These are phyloP conservation scores for Caenorhabditis sinica DNA, from an alignment of 2,888 invertebrate species.

Conservation along the genomic window DNA sequence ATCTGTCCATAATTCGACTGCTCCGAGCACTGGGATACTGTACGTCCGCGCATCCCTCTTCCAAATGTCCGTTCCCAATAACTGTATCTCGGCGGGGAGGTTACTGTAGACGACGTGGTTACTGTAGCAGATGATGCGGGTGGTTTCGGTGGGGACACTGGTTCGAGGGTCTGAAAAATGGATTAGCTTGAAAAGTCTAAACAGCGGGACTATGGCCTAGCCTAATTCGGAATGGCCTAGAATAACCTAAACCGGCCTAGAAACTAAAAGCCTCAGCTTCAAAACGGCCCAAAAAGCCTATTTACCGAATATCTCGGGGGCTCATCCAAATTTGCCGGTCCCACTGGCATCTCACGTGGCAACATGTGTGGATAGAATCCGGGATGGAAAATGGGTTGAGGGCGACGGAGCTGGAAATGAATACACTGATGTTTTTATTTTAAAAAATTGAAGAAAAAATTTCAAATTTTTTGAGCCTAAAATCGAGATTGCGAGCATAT, in stretches of 20 bases:
- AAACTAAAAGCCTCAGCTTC: too few species aligned
- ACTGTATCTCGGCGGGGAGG: constrained; percentile 53
- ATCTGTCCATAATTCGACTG: constrained; percentile 1
- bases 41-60: background rate
- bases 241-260: too few species aligned
- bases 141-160: constrained; percentile 27
- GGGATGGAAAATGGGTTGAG: background rate
- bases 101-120: constrained; percentile 29
- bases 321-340: constrained; percentile 44
- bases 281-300: background rate
- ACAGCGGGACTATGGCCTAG: too few species aligned
- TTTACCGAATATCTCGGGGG: constrained; percentile 54
- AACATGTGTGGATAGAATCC: constrained; percentile 17
- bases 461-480: too few species aligned
- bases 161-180: constrained; percentile 35
- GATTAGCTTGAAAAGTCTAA: background rate
- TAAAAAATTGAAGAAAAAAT: too few species aligned
- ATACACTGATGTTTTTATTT: too few species aligned
- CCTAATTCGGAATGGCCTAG: too few species aligned
- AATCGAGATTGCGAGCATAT: too few species aligned
- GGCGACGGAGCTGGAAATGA: constrained; percentile 18
- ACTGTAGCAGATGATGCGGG: constrained; percentile 6
- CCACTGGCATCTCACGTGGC: constrained; percentile 28
- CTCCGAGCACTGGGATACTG: constrained; percentile 15
- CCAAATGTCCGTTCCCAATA: constrained; percentile 58